Evolutionary conservation across 2,797 vertebrate species (phyloP).

Genomic region (Miichthys miiuy): DNA sequence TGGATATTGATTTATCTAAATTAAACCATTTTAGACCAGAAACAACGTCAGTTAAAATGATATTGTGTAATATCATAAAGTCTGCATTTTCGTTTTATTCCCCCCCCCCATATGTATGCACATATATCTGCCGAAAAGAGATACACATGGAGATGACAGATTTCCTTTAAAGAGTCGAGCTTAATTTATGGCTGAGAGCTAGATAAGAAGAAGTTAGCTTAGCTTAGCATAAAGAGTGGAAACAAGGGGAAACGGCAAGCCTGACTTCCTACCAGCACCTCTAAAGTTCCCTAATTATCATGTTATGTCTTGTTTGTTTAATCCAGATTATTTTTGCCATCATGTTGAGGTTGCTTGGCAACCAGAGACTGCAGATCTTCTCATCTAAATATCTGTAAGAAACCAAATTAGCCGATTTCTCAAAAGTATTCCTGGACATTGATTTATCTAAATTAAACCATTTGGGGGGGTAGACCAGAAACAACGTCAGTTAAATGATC

Average conservation of each 20-base stretch:
- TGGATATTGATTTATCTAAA: slow-evolving; percentile 62
- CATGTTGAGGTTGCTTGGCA: background rate
- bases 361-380: background rate
- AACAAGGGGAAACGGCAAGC: background rate
- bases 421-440: slow-evolving; percentile 30
- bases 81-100: background rate
- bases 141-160: background rate
- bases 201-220: background rate
- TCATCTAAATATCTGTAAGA: background rate
- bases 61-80: slow-evolving; percentile 18
- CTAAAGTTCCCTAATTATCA: background rate
- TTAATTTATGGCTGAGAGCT: background rate
- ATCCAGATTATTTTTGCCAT: background rate
- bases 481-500: slow-evolving; percentile 24
- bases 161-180: background rate
- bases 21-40: slow-evolving; percentile 51
- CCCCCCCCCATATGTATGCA: background rate
- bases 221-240: background rate
- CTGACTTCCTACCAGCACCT: too few relatives aligned
- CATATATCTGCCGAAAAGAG: background rate
- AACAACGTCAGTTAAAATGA: slow-evolving; percentile 29
- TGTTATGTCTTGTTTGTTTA: background rate
- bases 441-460: slow-evolving; percentile 63
- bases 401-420: background rate
- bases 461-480: slow-evolving; percentile 30